A percentile compares a stretch with the other conserved stretches of the same genome.
These are phyloP conservation scores for Fulica atra DNA, from an alignment of 2,113 vertebrate genomes.

Conservation along the genomic window DNA sequence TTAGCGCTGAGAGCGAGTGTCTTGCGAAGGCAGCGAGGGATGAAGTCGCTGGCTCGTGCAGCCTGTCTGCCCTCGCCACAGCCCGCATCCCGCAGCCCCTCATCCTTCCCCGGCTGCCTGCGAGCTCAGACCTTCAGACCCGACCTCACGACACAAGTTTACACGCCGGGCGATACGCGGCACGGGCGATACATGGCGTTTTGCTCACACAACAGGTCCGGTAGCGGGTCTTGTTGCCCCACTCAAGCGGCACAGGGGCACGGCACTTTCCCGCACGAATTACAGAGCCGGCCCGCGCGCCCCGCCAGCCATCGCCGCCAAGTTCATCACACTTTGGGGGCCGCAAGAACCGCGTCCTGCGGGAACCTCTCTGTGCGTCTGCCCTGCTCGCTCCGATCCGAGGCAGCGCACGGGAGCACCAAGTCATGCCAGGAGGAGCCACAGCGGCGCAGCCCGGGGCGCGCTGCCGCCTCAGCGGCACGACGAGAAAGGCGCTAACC, in stretches of 20 bases:
- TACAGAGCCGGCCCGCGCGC: accelerated
- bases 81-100: not conserved
- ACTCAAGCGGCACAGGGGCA: accelerated
- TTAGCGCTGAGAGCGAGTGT: accelerated
- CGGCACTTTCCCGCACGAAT: not conserved
- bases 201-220: accelerated
- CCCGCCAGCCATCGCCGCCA: not conserved
- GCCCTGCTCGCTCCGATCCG: not conserved
- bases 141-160: not conserved
- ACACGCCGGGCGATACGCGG: too few relatives aligned
- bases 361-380: not conserved
- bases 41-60: accelerated
- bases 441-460: not conserved
- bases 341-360: not conserved
- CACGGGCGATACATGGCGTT: accelerated
- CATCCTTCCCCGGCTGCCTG: not conserved
- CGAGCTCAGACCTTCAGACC: not conserved
- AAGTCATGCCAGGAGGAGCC: not conserved
- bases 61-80: accelerated
- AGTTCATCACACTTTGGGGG: not conserved
- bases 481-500: not conserved
- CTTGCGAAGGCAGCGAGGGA: not conserved
- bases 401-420: not conserved
- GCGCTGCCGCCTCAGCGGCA: not conserved
- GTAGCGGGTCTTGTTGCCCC: accelerated